Percentiles rank a stretch among this genome's conserved stretches.
Evolutionary conservation across 2,888 invertebrate genomes (phyloP).

Genomic region (Pristionchus exspectatus): DNA sequence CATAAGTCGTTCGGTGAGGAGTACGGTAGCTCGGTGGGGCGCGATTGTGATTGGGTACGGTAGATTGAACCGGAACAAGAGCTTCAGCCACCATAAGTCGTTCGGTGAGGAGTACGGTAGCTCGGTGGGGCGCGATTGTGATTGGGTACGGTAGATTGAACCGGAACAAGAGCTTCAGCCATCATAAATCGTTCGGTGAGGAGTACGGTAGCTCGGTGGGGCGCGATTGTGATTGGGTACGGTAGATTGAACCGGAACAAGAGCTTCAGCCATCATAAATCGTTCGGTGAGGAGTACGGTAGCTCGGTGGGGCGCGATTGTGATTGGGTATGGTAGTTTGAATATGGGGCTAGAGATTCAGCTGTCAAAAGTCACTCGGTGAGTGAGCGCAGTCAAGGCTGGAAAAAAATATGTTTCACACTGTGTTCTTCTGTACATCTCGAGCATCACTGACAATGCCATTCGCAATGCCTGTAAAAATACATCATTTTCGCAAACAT

Average conservation of each 20-base stretch:
- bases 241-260: slow-evolving; percentile 66
- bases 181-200: slow-evolving; percentile 72
- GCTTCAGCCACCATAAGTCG: slow-evolving; percentile 72
- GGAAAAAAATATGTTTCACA: too few relatives aligned
- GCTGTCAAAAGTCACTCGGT: too few relatives aligned
- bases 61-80: slow-evolving; percentile 68
- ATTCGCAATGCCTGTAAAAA: too few relatives aligned
- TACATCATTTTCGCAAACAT: too few relatives aligned
- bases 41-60: neutral
- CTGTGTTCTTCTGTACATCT: too few relatives aligned
- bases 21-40: neutral
- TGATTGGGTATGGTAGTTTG: neutral
- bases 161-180: slow-evolving; percentile 73
- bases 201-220: neutral
- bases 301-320: neutral
- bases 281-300: slow-evolving; percentile 64
- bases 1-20: slow-evolving; percentile 70
- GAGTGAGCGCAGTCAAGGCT: too few relatives aligned
- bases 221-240: neutral
- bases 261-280: slow-evolving; percentile 73
- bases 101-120: slow-evolving; percentile 63
- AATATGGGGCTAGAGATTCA: neutral
- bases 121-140: neutral
- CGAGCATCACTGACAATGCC: too few relatives aligned
- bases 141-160: slow-evolving; percentile 54